A percentile compares a stretch with the other conserved stretches of the same genome.
These are phyloP conservation scores for Epistrophella euchroma DNA, from an alignment of 2,888 invertebrate genomes.

Conservation along the genomic window DNA sequence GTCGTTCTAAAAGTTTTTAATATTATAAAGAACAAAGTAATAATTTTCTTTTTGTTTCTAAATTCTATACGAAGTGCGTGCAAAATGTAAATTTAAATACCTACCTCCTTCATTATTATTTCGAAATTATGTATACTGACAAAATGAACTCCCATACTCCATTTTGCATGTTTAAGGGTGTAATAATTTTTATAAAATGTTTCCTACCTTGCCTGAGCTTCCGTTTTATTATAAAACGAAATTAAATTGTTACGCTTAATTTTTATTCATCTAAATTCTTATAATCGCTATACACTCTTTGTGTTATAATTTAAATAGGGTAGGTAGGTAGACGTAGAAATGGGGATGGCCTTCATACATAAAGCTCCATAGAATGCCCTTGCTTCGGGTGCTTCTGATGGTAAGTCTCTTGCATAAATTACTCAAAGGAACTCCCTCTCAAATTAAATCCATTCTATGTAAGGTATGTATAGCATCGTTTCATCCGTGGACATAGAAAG, in stretches of 20 bases:
- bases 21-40: not conserved
- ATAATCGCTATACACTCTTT: slow-evolving; percentile 15
- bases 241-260: slow-evolving; percentile 41
- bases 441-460: slow-evolving; percentile 14
- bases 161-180: not conserved
- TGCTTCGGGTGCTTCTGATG: not conserved
- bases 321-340: not conserved
- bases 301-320: too few species aligned
- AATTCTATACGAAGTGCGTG: not conserved
- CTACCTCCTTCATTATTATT: not conserved
- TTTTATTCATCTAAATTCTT: slow-evolving; percentile 40
- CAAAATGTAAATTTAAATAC: slow-evolving; percentile 27
- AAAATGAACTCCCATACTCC: not conserved
- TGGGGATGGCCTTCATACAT: slow-evolving; percentile 29
- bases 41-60: not conserved
- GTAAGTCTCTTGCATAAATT: slow-evolving; percentile 34
- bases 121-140: not conserved
- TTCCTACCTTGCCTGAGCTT: not conserved
- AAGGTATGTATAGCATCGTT: not conserved
- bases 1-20: not conserved
- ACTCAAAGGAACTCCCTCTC: slow-evolving; percentile 18
- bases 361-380: slow-evolving; percentile 18
- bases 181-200: slow-evolving; percentile 15
- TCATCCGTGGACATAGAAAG: slow-evolving; percentile 5
- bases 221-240: slow-evolving; percentile 29